phyloP scores from a whole-genome alignment of 2,888 invertebrate species.

The Eudasyphora cyanicolor region DNA sequence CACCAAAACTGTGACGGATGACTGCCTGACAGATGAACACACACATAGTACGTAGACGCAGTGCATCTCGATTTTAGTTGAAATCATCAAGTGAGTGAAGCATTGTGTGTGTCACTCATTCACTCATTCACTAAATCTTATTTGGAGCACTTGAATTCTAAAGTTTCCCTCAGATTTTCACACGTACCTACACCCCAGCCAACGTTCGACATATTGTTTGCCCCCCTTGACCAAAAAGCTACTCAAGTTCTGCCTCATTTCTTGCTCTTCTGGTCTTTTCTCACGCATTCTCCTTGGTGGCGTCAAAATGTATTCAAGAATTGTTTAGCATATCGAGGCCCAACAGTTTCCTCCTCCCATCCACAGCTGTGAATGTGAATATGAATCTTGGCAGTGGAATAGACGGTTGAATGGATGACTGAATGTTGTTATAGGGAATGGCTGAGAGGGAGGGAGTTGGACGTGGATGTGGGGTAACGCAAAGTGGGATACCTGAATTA shows the following conservation, averaged over 20 bases:
- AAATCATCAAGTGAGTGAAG: conserved; percentile 16
- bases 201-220: background rate
- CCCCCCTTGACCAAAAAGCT: background rate
- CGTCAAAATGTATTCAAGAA: conserved; percentile 21
- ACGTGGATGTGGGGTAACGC: background rate
- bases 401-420: too few relatives aligned
- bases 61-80: background rate
- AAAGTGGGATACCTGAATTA: conserved; percentile 15
- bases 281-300: background rate
- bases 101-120: conserved; percentile 44
- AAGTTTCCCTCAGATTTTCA: conserved; percentile 24
- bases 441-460: too few relatives aligned
- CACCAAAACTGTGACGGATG: too few relatives aligned
- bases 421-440: too few relatives aligned
- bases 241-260: conserved; percentile 6
- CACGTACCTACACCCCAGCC: background rate
- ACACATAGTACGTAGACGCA: background rate
- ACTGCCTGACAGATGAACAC: too few relatives aligned
- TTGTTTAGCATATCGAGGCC: conserved; percentile 19
- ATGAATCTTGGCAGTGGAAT: background rate
- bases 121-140: conserved; percentile 44
- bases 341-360: background rate
- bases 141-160: conserved; percentile 34
- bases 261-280: background rate
- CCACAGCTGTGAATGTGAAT: background rate